Evolutionary conservation across 2,888 invertebrate genomes (phyloP), one percentile per base, ranked within the genome.

Genomic region (Bombylius discolor): DNA sequence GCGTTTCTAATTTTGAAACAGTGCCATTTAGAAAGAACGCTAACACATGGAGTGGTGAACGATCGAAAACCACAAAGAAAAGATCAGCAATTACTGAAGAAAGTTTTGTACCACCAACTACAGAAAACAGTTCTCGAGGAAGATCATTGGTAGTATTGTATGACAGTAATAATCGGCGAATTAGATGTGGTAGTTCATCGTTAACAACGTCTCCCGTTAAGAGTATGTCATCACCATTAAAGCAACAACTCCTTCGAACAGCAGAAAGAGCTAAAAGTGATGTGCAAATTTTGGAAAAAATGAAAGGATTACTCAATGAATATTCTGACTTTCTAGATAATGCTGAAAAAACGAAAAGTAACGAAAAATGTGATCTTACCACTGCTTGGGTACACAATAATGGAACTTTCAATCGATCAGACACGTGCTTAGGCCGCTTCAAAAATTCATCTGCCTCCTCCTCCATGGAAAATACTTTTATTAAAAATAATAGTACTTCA

Each of bases 1-100:
- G 23, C 23, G 23, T 23, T n/a, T 39, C 56, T 1, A 56, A 57
- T 32, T 68, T 60, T 63, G 70, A 51, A 73, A 71, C 42, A 70
- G 74, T 42, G 69, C 70, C 64, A 66, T 76, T 60, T 61, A 76
- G 78, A 5, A 78, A 80, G 50, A 78, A 80, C 3, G 80, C 82
- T 55, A 85, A 84, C 63, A 89, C 88, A 0, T 89, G 88, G 88
- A 83, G 82, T 59, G 87, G 87, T 1, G 78, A 87, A 45, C 65
- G 65, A 32, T 75, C 62, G 3, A 61, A 65, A 5, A 68, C 60
- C 65, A 70, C 59, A 63, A 75, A 67, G 56, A 75, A 63, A 63
- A 66, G 82, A 5, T 76, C 81, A 2, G 75, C 77, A 3, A 67
- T 82, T 57, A 81, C 79, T 4, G 75, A 79, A 34, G 86, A 85